Conservation (phyloP, 2,888 invertebrate genomes). For the Pelosia muscerda region DNA sequence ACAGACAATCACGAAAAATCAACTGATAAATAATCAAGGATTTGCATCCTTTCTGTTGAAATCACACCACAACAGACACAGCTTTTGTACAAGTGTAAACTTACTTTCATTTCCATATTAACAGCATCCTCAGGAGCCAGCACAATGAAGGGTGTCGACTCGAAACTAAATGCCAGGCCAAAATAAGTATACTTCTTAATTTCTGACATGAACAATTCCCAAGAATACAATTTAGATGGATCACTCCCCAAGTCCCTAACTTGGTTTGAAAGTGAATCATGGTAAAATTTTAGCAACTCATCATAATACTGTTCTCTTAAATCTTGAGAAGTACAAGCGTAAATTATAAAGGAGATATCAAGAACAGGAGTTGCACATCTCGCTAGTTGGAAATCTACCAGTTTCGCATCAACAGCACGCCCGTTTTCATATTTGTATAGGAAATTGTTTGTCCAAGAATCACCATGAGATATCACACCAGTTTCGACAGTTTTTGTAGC, state of each 20-base stretch:
- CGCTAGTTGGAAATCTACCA: slow-evolving; percentile 91
- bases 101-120: slow-evolving; percentile 86
- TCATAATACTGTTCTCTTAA: slow-evolving; percentile 87
- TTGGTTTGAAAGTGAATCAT: slow-evolving; percentile 83
- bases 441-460: slow-evolving; percentile 93
- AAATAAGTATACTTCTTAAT: slow-evolving; percentile 85
- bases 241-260: slow-evolving; percentile 88
- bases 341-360: slow-evolving; percentile 85
- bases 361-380: slow-evolving; percentile 86
- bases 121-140: slow-evolving; percentile 86
- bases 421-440: slow-evolving; percentile 78
- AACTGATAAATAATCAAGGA: not conserved
- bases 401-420: slow-evolving; percentile 76
- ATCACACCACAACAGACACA: not conserved
- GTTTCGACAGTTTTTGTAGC: slow-evolving; percentile 70
- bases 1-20: too few relatives aligned
- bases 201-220: slow-evolving; percentile 83
- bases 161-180: slow-evolving; percentile 87
- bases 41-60: not conserved
- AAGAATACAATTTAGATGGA: slow-evolving; percentile 84
- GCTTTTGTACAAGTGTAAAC: not conserved
- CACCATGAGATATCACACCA: slow-evolving; percentile 90
- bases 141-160: slow-evolving; percentile 86
- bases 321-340: slow-evolving; percentile 87
- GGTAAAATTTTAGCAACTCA: slow-evolving; percentile 87